A percentile compares a stretch with the other conserved stretches of the same genome.
phyloP scores from a whole-genome alignment of 2,797 vertebrate species.

The Kryptolebias ocellatus region DNA sequence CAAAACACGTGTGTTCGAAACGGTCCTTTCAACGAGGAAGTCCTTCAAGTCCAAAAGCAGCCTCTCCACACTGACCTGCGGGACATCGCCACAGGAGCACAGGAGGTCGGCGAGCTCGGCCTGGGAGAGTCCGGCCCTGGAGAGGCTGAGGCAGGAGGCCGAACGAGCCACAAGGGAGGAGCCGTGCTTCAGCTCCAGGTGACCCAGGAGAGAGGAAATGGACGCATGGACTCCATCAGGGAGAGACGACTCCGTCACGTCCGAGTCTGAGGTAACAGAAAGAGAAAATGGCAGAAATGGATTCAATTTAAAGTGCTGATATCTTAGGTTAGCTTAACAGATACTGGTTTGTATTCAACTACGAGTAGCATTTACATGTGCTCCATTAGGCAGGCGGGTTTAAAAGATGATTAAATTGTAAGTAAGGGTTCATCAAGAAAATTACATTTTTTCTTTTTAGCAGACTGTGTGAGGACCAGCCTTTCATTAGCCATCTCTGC shows the following conservation, averaged over 20 bases:
- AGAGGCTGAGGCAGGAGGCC: constrained; percentile 77
- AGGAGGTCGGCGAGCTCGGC: constrained; percentile 81
- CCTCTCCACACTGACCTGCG: constrained; percentile 75
- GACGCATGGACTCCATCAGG: constrained; percentile 72
- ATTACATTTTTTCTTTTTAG: too few relatives aligned
- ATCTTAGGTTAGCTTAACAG: not conserved
- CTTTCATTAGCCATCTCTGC: too few relatives aligned
- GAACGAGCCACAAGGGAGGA: constrained; percentile 62
- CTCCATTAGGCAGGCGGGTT: too few relatives aligned
- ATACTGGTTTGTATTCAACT: too few relatives aligned
- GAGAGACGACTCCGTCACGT: constrained; percentile 74
- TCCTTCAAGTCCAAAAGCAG: constrained; percentile 78
- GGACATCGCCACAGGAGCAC: constrained; percentile 65
- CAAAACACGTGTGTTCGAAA: constrained; percentile 68
- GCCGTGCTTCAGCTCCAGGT: constrained; percentile 80
- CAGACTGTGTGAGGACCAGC: too few relatives aligned
- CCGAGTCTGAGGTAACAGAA: constrained; percentile 63
- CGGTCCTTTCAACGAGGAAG: constrained; percentile 70
- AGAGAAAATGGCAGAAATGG: not conserved
- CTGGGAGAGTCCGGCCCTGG: constrained; percentile 79
- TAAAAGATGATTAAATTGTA: too few relatives aligned
- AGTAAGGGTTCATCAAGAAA: too few relatives aligned
- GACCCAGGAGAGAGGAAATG: constrained; percentile 73
- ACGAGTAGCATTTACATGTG: too few relatives aligned
- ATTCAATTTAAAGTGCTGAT: not conserved